phyloP scores from a whole-genome alignment of 2,113 vertebrate species.

The Phyllostomus hastatus region DNA sequence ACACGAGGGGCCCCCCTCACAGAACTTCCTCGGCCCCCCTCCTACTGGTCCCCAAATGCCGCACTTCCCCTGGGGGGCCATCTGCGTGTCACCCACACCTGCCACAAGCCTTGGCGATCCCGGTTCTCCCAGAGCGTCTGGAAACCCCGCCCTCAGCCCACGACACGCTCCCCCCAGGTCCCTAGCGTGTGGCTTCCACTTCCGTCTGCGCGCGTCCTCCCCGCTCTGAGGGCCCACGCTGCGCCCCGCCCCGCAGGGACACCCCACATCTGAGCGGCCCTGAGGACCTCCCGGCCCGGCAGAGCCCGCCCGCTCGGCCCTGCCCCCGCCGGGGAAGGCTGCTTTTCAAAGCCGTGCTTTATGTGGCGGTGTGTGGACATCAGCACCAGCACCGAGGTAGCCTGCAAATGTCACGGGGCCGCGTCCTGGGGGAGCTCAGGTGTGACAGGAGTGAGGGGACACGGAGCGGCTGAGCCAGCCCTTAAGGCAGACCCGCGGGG shows the following conservation, averaged over 20 bases:
- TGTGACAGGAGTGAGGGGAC: background rate
- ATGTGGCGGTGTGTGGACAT: background rate
- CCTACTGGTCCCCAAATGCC: background rate
- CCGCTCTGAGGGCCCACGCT: accelerated
- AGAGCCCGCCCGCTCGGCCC: too few species aligned
- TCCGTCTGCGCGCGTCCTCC: background rate
- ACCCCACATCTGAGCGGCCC: background rate
- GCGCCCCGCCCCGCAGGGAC: accelerated
- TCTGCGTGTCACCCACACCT: too few species aligned
- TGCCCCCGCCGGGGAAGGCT: background rate
- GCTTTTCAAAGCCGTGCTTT: background rate
- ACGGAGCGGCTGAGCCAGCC: background rate
- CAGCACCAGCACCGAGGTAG: background rate
- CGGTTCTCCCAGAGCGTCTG: background rate
- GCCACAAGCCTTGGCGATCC: background rate
- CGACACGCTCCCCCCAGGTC: too few species aligned
- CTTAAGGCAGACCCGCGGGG: background rate
- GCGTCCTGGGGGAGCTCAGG: background rate
- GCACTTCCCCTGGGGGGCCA: background rate
- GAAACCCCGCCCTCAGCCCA: background rate
- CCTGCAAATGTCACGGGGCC: background rate
- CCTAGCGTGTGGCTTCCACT: background rate
- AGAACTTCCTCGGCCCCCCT: background rate
- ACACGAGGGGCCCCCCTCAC: background rate
- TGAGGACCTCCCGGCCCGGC: background rate